Percentiles rank a stretch among this genome's conserved stretches.
Evolutionary conservation across 2,888 invertebrate genomes (phyloP).

Genomic region (Dastarcus helophoroides): DNA sequence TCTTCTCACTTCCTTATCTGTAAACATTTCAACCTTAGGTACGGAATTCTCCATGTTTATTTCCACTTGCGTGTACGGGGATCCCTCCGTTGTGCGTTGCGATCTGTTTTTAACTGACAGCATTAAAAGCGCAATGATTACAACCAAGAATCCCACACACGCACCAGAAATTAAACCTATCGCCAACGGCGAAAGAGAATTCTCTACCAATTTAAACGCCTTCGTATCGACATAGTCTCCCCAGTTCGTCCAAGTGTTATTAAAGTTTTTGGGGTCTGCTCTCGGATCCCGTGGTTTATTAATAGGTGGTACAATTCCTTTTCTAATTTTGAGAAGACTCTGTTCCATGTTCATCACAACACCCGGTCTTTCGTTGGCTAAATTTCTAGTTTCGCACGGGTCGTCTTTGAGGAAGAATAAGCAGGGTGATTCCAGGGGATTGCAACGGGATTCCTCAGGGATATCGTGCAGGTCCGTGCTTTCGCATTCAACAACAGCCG

Average conservation of each 20-base stretch:
- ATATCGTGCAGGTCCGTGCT: conserved; percentile 21
- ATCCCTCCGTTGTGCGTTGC: too few relatives aligned
- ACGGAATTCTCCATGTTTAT: too few relatives aligned
- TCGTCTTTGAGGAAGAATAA: conserved; percentile 40
- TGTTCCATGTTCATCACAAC: conserved; percentile 37
- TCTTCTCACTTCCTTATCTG: too few relatives aligned
- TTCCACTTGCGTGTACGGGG: too few relatives aligned
- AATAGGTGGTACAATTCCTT: conserved; percentile 34
- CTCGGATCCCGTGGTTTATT: conserved; percentile 37
- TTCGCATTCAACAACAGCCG: conserved; percentile 27
- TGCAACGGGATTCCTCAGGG: conserved; percentile 23
- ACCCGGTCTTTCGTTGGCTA: conserved; percentile 33
- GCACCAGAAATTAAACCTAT: conserved; percentile 27
- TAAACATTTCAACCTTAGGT: too few relatives aligned
- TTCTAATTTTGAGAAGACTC: conserved; percentile 34
- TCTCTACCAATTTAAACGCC: conserved; percentile 20
- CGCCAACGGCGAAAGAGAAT: conserved; percentile 25
- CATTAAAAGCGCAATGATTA: conserved; percentile 10
- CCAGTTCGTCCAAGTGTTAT: conserved; percentile 49
- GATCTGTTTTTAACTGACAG: too few relatives aligned
- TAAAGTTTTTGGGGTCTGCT: conserved; percentile 43
- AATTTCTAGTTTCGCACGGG: conserved; percentile 42
- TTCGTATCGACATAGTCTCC: conserved; percentile 40
- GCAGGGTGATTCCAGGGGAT: conserved; percentile 36
- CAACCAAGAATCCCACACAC: conserved; percentile 24